Percentiles rank a stretch among this genome's conserved stretches.
Evolutionary conservation across 2,797 vertebrate genomes (phyloP).

Genomic region (Myotis vivesi): DNA sequence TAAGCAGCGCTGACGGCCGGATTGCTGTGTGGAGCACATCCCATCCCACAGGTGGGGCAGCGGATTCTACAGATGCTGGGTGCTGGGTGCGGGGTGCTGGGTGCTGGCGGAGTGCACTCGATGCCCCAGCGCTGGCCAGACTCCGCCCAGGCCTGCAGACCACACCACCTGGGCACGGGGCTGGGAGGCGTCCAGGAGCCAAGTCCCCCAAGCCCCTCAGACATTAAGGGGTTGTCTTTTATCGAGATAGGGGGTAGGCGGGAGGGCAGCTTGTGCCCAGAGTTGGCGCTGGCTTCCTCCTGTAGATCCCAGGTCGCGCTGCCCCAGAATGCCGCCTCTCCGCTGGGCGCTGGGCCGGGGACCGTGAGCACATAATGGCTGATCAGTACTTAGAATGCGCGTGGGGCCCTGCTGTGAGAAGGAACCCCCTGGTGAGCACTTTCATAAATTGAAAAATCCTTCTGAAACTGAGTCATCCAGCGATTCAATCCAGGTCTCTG

Average conservation of each 20-base stretch:
- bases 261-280: neutral
- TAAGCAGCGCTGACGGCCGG: neutral
- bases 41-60: no score
- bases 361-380: neutral
- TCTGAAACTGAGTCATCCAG: conserved; percentile 47
- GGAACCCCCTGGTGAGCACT: conserved; percentile 52
- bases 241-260: neutral
- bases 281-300: neutral
- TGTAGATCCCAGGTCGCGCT: rapidly evolving
- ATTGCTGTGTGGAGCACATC: neutral
- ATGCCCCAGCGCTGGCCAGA: neutral
- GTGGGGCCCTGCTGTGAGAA: conserved; percentile 14
- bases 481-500: conserved; percentile 4
- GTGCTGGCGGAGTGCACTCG: neutral
- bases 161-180: neutral
- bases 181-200: neutral
- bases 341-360: neutral
- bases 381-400: neutral
- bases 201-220: neutral
- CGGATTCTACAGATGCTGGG: neutral
- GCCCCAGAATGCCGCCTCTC: neutral
- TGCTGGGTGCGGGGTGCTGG: neutral
- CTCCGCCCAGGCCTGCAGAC: neutral
- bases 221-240: neutral
- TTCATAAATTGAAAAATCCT: conserved; percentile 58